A percentile compares a stretch with the other conserved stretches of the same genome.
Evolutionary conservation across 1,140 invertebrate species (phyloP).

Genomic region (Anagrus nilaparvatae): DNA sequence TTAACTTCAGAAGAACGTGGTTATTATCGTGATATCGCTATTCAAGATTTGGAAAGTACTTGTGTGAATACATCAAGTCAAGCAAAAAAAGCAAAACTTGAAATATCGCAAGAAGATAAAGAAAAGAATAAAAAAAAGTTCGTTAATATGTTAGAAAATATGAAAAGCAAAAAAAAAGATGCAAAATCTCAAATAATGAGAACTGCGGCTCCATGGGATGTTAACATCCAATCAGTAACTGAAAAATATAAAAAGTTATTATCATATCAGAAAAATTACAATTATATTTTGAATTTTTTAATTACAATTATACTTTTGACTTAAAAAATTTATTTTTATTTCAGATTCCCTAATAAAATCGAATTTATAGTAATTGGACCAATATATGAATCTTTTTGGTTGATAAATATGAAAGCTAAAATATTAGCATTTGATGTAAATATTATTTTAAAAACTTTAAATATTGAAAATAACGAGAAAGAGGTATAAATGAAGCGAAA

Average conservation of each 20-base stretch:
- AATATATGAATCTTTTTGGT: conserved; percentile 22
- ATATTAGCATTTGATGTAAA: conserved; percentile 23
- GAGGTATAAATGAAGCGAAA: too few relatives aligned
- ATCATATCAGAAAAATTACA: conserved; percentile 2
- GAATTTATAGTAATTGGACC: conserved; percentile 20
- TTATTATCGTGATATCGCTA: conserved; percentile 34
- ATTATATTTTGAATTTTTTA: conserved; percentile 10
- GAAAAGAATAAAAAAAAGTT: conserved; percentile 24
- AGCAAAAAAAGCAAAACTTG: conserved; percentile 13
- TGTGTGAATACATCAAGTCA: background rate
- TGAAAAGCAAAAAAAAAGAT: conserved; percentile 20
- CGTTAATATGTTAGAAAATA: conserved; percentile 23
- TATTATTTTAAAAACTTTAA: conserved; percentile 1
- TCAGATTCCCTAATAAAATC: background rate
- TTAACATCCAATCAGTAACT: conserved; percentile 19
- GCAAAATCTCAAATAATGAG: conserved; percentile 19
- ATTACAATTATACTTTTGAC: conserved; percentile 14
- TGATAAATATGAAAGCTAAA: conserved; percentile 20
- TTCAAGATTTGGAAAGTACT: conserved; percentile 7
- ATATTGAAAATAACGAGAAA: conserved; percentile 1
- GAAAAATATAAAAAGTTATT: conserved; percentile 17
- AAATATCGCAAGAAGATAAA: background rate
- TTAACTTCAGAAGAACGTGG: conserved; percentile 36
- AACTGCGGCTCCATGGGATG: conserved; percentile 21
- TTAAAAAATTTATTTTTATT: conserved; percentile 8